Conservation (phyloP, 1,140 invertebrate genomes). For the Lepidurus apus region DNA sequence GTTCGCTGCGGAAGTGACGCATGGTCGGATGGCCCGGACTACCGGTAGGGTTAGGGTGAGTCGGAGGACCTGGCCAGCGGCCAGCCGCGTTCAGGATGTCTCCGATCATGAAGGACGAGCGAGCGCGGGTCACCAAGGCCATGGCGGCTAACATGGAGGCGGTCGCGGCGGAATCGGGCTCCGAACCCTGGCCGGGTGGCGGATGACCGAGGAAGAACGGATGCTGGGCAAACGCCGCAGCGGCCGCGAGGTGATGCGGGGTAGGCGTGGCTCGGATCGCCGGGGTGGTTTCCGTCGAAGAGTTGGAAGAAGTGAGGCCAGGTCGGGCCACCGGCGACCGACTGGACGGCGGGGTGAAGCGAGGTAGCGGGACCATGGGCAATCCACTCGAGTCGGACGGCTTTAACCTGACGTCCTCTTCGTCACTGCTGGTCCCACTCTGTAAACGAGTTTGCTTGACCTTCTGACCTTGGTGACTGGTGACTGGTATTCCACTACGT, state of each 20-base stretch:
- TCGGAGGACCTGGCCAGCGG: conserved; percentile 2
- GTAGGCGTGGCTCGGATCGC: background rate
- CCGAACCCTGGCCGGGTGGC: background rate
- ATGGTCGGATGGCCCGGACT: background rate
- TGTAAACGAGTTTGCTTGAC: background rate
- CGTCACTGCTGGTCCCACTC: background rate
- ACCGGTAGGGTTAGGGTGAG: background rate
- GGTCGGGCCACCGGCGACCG: background rate
- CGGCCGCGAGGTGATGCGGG: background rate
- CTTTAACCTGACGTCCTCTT: background rate
- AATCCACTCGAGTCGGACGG: background rate
- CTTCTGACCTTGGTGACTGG: background rate
- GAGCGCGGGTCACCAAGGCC: conserved; percentile 30
- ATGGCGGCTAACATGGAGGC: conserved; percentile 33
- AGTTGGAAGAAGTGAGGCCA: background rate
- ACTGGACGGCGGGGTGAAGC: background rate
- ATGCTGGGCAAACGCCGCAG: background rate
- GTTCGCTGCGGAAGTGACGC: background rate
- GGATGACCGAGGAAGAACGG: conserved; percentile 6
- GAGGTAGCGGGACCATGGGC: background rate
- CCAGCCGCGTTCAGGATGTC: conserved; percentile 32
- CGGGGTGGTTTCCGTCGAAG: background rate
- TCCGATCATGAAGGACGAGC: conserved; percentile 33
- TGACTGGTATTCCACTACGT: background rate
- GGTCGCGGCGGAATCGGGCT: conserved; percentile 15